Base-by-base conservation (phyloP, 1,140 invertebrate species). In the Leptinotarsa undecemlineata region DNA sequence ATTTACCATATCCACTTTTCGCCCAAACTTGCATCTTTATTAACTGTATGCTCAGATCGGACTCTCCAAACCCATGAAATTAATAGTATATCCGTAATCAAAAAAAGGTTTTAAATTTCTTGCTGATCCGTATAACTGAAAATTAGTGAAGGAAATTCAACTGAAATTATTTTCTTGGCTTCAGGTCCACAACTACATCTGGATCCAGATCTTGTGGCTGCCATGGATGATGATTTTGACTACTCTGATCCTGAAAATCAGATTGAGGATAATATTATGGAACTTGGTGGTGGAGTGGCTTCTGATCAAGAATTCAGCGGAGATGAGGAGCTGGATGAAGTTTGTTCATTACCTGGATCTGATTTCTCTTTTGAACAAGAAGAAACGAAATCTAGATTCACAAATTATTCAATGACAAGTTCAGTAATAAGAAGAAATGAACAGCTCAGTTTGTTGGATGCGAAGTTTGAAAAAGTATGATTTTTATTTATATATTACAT, bases 191-290 rank as follows among this genome's bases (percentile, higher is more conserved):
- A 91, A 71, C 87, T 95, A 21, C 91, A 98, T 85, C 88, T 96
- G 84, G 97, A 99, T 85, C 95, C 96, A 13, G 97, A 99, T 83
- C 88, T 99, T 64, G 91, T 98, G 0, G 96, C 95, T 66, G 96
- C 95, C 2, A 87, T 98, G 84, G 96, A 98, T 85, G 96, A 96
- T 77, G 96, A 98, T 86, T 96, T 95, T 86, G 90, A 97, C 83
- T 95, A 88, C 84, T 90, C 93, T 63, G 89, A 97, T 87, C 92
- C 93, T 23, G 90, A 94, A 1, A 96, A 96, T 87, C 78, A 92
- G 73, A 84, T 98, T 1, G 96, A 98, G 80, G 96, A 98, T 86
- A 92, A 98, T 87, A 98, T 98, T 84, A 91, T 98, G 19, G 86
- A 91, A 81, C 82, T 95, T 71, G 94, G 94, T 21, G 92, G 94